phyloP scores from a whole-genome alignment of 2,797 vertebrate species.

The Trematomus bernacchii region DNA sequence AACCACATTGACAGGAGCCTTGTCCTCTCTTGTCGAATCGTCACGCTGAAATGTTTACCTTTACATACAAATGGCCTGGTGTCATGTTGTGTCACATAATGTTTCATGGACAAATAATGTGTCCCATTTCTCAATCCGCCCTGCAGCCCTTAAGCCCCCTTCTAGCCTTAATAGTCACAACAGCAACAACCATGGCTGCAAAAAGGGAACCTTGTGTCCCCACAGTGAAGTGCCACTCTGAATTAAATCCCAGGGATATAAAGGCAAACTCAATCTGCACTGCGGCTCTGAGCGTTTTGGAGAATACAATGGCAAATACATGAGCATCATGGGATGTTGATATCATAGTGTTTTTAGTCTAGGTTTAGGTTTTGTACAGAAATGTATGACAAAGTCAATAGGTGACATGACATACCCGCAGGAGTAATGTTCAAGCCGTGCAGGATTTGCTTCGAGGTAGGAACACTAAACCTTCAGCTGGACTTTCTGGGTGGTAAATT shows the following conservation, averaged over 20 bases:
- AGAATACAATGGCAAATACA: slow-evolving; percentile 28
- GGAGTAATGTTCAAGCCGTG: slow-evolving; percentile 9
- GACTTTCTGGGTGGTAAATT: background rate
- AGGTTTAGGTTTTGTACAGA: slow-evolving; percentile 24
- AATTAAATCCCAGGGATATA: slow-evolving; percentile 70
- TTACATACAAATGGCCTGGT: slow-evolving; percentile 79
- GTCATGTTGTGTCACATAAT: slow-evolving; percentile 81
- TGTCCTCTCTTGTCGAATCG: slow-evolving; percentile 76
- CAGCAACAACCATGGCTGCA: slow-evolving; percentile 58
- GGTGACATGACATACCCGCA: background rate
- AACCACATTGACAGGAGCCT: slow-evolving; percentile 78
- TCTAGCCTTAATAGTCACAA: slow-evolving; percentile 60
- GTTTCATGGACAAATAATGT: slow-evolving; percentile 83
- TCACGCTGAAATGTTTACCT: slow-evolving; percentile 83
- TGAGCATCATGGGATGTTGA: slow-evolving; percentile 34
- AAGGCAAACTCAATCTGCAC: slow-evolving; percentile 54
- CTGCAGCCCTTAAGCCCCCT: slow-evolving; percentile 67
- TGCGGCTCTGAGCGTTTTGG: slow-evolving; percentile 27
- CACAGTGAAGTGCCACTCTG: slow-evolving; percentile 69
- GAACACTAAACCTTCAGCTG: background rate
- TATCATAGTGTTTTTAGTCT: slow-evolving; percentile 6
- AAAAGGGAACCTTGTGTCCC: slow-evolving; percentile 56
- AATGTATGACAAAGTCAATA: slow-evolving; percentile 33
- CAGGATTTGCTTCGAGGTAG: slow-evolving; percentile 1
- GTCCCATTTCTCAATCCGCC: slow-evolving; percentile 76